These are phyloP conservation scores for Dyspetes luteomarginatus DNA, from an alignment of 2,888 invertebrate genomes.

Conservation along the genomic window DNA sequence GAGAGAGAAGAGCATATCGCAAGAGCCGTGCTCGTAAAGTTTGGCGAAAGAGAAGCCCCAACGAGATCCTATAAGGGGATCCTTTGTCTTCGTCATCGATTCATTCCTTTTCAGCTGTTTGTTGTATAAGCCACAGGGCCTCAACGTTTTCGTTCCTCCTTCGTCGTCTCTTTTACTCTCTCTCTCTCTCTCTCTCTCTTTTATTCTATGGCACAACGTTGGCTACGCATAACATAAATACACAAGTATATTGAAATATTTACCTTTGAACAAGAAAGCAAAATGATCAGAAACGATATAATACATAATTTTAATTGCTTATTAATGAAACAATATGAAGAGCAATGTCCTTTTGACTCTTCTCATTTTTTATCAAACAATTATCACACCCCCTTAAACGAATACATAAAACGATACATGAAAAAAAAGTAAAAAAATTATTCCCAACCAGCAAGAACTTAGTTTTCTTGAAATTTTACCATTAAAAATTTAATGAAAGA, in stretches of 20 bases:
- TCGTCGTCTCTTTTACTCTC: background rate
- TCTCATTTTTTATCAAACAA: background rate
- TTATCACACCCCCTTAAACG: background rate
- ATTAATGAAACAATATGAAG: constrained; percentile 62
- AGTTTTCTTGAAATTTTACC: background rate
- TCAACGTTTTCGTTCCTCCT: constrained; percentile 7
- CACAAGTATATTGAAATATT: constrained; percentile 33
- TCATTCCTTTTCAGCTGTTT: constrained; percentile 63
- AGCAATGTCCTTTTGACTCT: background rate
- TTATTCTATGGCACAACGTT: constrained; percentile 17
- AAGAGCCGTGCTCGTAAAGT: constrained; percentile 62
- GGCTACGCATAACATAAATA: constrained; percentile 21
- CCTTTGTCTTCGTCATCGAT: constrained; percentile 70
- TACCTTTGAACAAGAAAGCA: constrained; percentile 27
- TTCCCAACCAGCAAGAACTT: background rate
- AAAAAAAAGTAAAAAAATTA: background rate
- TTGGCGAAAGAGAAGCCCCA: constrained; percentile 62
- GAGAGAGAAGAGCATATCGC: constrained; percentile 7
- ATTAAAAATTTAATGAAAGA: background rate
- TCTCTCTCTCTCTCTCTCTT: background rate
- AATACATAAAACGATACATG: background rate
- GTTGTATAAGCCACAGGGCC: constrained; percentile 21
- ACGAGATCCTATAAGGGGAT: constrained; percentile 66
- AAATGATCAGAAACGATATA: constrained; percentile 45
- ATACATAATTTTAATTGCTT: constrained; percentile 62